Base-by-base conservation (phyloP, 1,140 invertebrate genomes). In the Pogonognathellus flavescens region DNA sequence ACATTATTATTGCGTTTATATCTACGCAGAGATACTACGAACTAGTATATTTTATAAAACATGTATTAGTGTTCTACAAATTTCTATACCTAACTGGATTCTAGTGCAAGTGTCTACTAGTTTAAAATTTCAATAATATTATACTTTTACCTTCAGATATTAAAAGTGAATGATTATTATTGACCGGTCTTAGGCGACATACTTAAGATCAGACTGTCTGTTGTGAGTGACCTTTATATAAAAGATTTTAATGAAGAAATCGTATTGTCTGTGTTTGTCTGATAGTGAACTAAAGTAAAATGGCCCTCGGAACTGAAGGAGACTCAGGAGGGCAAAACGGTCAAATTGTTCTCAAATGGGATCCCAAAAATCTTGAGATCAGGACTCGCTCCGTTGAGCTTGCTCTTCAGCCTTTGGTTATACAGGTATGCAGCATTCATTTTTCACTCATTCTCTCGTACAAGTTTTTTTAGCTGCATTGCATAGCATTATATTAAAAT, bases 341-440 rank as follows among this genome's bases (percentile, higher is more conserved):
- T 57, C 80, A 57, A 57, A 81, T 81, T 57, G 92, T 93, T 66
- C 91, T 96, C 55, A 96, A 96, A 92, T 98, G 97, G 97, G 97
- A 99, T 92, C 97, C 97, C 66, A 98, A 98, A 91, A 98, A 98
- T 92, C 92, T 99, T 89, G 97, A 99, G 92, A 99, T 99, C 83
- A 93, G 97, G 52, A 99, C 98, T 18, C 96, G 97, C 93, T 98
- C 97, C 0, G 97, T 99, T 62, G 97, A 99, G 90, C 96, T 98
- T 89, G 99, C 97, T 0, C 91, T 99, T 84, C 97, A 99, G 90
- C 97, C 98, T 1, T 91, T 99, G 14, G 97, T 99, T 80, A 92
- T 98, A 85, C 97, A 99, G 93, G 97, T 98, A 81, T 76, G 70
- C 41, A 31, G 70, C 41, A 31, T 76, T 76, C 70, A 76, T 49